Percentiles rank a stretch among this genome's conserved stretches.
Conservation (phyloP, 2,888 invertebrate genomes). For the Acleris holmiana region DNA sequence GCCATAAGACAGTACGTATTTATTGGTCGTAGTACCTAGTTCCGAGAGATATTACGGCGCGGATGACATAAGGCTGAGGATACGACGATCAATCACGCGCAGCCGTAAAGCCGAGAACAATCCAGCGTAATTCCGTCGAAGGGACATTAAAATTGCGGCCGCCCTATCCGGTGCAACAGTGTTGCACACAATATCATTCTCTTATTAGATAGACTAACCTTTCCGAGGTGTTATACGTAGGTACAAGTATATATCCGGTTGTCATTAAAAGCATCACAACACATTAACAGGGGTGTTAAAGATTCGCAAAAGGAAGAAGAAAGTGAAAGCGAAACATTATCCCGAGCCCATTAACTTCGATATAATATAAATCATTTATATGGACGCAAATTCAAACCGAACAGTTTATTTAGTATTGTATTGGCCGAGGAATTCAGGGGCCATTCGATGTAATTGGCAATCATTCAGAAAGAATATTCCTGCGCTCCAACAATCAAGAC, state of each 20-base stretch:
- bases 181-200: constrained; percentile 64
- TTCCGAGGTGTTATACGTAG: neutral
- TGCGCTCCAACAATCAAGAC: constrained; percentile 80
- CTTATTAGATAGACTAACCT: constrained; percentile 55
- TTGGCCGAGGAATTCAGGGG: constrained; percentile 77
- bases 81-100: constrained; percentile 82
- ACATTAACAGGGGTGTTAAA: constrained; percentile 3
- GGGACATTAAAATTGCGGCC: constrained; percentile 82
- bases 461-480: constrained; percentile 80
- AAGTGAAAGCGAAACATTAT: constrained; percentile 49
- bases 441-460: constrained; percentile 84
- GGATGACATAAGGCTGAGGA: constrained; percentile 82
- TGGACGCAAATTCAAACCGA: constrained; percentile 72
- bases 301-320: neutral
- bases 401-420: constrained; percentile 71
- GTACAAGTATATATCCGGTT: neutral
- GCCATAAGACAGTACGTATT: constrained; percentile 78
- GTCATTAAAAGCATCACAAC: neutral
- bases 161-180: constrained; percentile 84
- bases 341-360: constrained; percentile 60
- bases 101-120: constrained; percentile 83
- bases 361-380: constrained; percentile 78
- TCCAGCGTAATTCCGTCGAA: constrained; percentile 84
- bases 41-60: constrained; percentile 77
- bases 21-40: constrained; percentile 76